Percentiles rank a stretch among this genome's conserved stretches.
Evolutionary conservation across 2,888 invertebrate species (phyloP).

Genomic region (Plagodis dolabraria): DNA sequence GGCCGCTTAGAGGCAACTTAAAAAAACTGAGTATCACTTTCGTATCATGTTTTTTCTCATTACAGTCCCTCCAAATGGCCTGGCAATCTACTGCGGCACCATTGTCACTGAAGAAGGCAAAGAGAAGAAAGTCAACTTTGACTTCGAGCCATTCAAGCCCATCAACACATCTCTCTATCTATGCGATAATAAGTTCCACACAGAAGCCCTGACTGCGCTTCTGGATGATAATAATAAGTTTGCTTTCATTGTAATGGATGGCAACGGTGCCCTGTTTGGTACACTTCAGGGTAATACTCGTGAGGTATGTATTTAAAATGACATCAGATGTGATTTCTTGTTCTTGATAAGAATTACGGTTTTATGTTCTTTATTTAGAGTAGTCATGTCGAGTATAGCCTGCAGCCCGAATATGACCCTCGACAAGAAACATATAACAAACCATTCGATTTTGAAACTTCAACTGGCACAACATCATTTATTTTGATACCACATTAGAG

Average conservation of each 20-base stretch:
- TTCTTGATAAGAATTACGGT: too few species aligned
- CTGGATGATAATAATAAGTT: constrained; percentile 99
- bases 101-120: constrained; percentile 99
- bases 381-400: too few species aligned
- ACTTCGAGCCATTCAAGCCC: constrained; percentile 99
- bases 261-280: constrained; percentile 99
- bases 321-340: too few species aligned
- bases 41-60: background rate
- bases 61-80: constrained; percentile 98
- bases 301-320: constrained; percentile 71
- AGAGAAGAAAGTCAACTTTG: constrained; percentile 99
- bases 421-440: too few species aligned
- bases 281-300: constrained; percentile 98
- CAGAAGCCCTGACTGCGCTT: constrained; percentile 97
- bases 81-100: constrained; percentile 99
- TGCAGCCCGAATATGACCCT: too few species aligned
- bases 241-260: constrained; percentile 99
- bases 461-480: too few species aligned
- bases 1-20: too few species aligned
- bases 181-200: constrained; percentile 99
- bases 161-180: constrained; percentile 99
- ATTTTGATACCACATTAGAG: too few species aligned
- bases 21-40: too few species aligned
- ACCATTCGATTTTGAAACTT: too few species aligned
- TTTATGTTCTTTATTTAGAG: too few species aligned